Evolutionary conservation across 2,888 invertebrate genomes (phyloP), one percentile per base, ranked within the genome.

Genomic region (Mamestra brassicae): DNA sequence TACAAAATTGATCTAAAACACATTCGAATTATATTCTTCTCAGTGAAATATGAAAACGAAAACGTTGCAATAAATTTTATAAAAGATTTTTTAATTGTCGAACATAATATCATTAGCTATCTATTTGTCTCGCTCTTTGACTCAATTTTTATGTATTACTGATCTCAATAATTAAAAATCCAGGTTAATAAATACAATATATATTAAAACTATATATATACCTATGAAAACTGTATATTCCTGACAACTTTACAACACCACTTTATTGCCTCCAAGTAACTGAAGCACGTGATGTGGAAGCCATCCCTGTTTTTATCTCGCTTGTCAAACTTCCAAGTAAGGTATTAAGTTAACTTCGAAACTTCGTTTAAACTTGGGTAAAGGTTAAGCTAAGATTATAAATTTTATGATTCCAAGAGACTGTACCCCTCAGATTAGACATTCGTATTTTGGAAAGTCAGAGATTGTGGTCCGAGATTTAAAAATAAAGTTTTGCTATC

Each of bases 331-430:
- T 82, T 72, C 67, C 60, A 80, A 80, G 84, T 70, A 72, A 83
- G 67, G 83, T 70, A 76, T 79, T 82, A 82, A 69, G 55, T 81
- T 75, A 67, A 76, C 84, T 76, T 69, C 58, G 13, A 70, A 82
- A 82, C 80, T 76, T 76, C 76, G 67, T 76, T 79, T 67, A 61
- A 82, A 80, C 71, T 83, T 83, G 47, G 58, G 66, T 76, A 70
- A 79, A 81, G 83, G 75, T 83, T 80, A 71, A 75, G 63, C 66
- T 69, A 66, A 83, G 83, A 81, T 83, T 81, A 82, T 82, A 83
- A 61, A 83, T 81, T 79, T 75, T 78, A 71, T 74, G 75, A 75
- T 81, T 69, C 52, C n/a, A 54, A 52, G 74, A 60, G 38, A 64
- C 60, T 67, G 57, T 67, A 38, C 58, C 55, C 79, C 61, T 74